A percentile compares a stretch with the other conserved stretches of the same genome.
Evolutionary conservation across 2,113 vertebrate genomes (phyloP).

Genomic region (Xenopus laevis): DNA sequence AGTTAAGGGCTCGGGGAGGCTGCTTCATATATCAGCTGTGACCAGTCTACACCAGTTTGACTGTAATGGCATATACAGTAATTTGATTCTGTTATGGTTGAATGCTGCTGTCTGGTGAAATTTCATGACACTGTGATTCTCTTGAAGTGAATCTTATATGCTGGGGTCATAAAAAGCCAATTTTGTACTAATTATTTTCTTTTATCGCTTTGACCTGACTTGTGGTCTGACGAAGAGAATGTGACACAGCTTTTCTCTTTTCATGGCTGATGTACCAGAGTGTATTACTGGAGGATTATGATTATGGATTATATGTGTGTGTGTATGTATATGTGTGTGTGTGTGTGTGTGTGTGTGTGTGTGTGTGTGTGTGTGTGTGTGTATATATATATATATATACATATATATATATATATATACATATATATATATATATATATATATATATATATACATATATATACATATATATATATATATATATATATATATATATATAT

Average conservation of each 20-base stretch:
- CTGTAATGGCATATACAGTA: slow-evolving; percentile 50
- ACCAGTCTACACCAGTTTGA: slow-evolving; percentile 42
- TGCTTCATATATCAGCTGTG: slow-evolving; percentile 51
- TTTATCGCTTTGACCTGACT: neutral
- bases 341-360: no score
- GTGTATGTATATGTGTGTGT: no score
- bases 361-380: no score
- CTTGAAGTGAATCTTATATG: neutral
- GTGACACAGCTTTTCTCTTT: slow-evolving; percentile 7
- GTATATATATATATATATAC: no score
- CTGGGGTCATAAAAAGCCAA: slow-evolving; percentile 29
- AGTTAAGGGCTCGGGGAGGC: slow-evolving; percentile 43
- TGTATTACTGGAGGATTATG: no score
- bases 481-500: no score
- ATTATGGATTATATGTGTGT: no score
- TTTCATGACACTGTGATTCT: slow-evolving; percentile 38
- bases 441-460: no score
- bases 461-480: no score
- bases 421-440: no score
- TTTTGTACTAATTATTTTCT: slow-evolving; percentile 31
- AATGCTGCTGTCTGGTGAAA: slow-evolving; percentile 47
- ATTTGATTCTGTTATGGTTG: slow-evolving; percentile 52
- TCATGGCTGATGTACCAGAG: no score
- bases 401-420: no score
- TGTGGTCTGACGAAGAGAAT: slow-evolving; percentile 12